Evolutionary conservation across 2,797 vertebrate genomes (phyloP), one percentile per base, ranked within the genome.

Genomic region (Knipowitschia caucasica): DNA sequence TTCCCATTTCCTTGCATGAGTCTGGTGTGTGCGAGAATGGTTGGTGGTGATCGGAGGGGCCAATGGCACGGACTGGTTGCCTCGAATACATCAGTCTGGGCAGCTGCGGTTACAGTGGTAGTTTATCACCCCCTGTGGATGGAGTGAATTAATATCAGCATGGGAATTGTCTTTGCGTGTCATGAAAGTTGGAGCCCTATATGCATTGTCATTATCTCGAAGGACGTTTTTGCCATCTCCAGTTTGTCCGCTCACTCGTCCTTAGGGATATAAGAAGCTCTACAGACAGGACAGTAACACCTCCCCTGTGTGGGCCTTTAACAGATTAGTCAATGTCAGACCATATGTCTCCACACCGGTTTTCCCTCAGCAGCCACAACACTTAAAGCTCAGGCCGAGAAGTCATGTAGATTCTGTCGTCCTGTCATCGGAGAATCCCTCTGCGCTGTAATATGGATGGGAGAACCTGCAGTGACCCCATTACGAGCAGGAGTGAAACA

Each of bases 251-350:
- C 7, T 29, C 49, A n/a, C 30, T 30, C 34, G 23, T 29, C 18
- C 24, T 51, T 44, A 20, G 21, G 29, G 11, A 11, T 31, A 26
- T 43, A 42, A 27, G 45, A 64, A 52, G 47, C 54, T 71, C 67
- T 65, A 67, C 23, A 53, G 59, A 66, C 44, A 53, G 46, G 50
- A 43, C 53, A 54, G 59, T 50, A 59, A 61, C 59, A 70, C 65
- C 17, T 65, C 67, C 59, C 69, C 30, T 1, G 47, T 67, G 65
- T 40, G 39, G 49, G 42, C 38, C 24, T 39, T 62, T 44, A 62
- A 72, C 58, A 81, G 59, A 76, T 76, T 64, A 74, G n/a, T 49
- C 18, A 0, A 53, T 74, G 56, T 74, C 63, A 68, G 56, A 66
- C 50, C 59, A 64, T 71, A 67, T 62, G 62, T 75, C 58, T 71